Base-by-base conservation (phyloP, 2,888 invertebrate species). In the Sericinus montela region DNA sequence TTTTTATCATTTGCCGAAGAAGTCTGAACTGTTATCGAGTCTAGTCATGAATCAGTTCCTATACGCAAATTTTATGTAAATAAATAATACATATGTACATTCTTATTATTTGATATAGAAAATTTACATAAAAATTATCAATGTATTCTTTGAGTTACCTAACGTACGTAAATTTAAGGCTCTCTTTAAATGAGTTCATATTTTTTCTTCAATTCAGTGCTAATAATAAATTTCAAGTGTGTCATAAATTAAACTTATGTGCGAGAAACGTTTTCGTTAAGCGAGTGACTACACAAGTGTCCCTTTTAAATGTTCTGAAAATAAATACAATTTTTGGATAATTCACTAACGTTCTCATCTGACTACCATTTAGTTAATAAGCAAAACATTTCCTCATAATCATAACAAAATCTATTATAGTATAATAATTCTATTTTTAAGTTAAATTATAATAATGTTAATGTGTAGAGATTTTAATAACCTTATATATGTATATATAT, bases 1-100 rank as follows among this genome's bases (percentile, higher is more conserved):
- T 72, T 71, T 74, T 65, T 72, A 65, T 68, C 57, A 62, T 69
- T 71, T 69, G 73, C 74, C 75, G 75, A 75, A 75, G 55, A 76
- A 76, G 78, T 76, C 80, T 75, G 72, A 75, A 65, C 58, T 59
- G 48, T 58, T 55, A 62, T 60, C 61, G 60, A 66, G 52, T 67
- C 62, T 69, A 69, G 66, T 67, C 63, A 60, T 61, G 59, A 53
- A 56, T 64, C 52, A 66, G 67, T 71, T 69, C 68, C 65, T 71
- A 67, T 54, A 15, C 25, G 25, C 51, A 51, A 58, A 58, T 53
- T 58, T 58, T 56, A 57, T 53, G 39, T 60, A 44, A 38, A 43
- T 54, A 47, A 53, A 48, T 49, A 46, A 30, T n/a, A n/a, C n/a
- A n/a, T n/a, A 30, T 29, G 10, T 50, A 38, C 29, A 42, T 25